These are phyloP conservation scores for Varecia variegata DNA, from an alignment of 2,797 vertebrate species.

Conservation along the genomic window DNA sequence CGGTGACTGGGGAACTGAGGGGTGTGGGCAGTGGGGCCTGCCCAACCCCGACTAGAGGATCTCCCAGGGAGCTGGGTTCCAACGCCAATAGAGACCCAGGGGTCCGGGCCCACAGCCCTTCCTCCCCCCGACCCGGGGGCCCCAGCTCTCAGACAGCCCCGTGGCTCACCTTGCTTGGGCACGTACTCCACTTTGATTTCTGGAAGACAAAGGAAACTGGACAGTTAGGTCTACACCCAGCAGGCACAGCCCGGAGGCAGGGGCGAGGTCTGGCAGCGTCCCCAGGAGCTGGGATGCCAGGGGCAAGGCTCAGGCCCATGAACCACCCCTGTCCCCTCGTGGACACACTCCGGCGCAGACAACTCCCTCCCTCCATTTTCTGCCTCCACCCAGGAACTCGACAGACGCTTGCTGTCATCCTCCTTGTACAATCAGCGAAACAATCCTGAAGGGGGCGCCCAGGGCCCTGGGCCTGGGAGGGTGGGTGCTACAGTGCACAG, in stretches of 20 bases:
- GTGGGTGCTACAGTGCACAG: fast-evolving
- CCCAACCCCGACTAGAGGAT: not conserved
- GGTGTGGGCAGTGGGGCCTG: not conserved
- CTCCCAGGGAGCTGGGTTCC: not conserved
- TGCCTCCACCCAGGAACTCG: too few species aligned
- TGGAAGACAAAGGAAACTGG: slow-evolving; percentile 9
- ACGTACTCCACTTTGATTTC: slow-evolving; percentile 94
- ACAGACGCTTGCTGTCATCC: not conserved
- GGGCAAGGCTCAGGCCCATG: not conserved
- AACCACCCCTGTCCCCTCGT: fast-evolving
- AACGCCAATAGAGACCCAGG: not conserved
- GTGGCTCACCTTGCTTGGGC: slow-evolving; percentile 83
- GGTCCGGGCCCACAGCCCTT: not conserved
- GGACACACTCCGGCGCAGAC: fast-evolving
- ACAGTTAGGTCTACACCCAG: not conserved
- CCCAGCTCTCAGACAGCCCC: not conserved
- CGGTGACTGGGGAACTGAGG: not conserved
- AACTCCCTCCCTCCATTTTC: not conserved
- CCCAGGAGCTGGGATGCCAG: not conserved
- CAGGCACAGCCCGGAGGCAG: not conserved
- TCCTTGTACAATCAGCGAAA: not conserved
- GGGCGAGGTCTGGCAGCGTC: not conserved
- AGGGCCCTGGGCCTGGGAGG: not conserved
- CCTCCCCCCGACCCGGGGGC: not conserved
- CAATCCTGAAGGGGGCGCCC: not conserved